These are phyloP conservation scores for Seira ritae DNA, from an alignment of 2,888 invertebrate species.

Conservation along the genomic window DNA sequence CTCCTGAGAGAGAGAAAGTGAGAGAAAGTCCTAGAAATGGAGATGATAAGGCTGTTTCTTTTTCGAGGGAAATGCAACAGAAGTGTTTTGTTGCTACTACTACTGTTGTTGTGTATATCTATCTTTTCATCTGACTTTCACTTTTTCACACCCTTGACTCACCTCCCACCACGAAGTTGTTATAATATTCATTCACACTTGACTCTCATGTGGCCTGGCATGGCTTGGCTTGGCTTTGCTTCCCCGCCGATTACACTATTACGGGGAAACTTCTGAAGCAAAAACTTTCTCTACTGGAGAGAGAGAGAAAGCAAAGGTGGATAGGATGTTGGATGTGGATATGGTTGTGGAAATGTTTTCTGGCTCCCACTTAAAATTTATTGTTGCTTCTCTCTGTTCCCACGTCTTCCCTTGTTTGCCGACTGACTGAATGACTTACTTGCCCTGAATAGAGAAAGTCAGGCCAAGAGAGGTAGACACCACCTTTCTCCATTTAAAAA, in stretches of 20 bases:
- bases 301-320: background rate
- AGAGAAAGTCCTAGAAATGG: no score
- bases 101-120: no score
- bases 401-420: constrained; percentile 40
- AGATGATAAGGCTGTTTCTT: no score
- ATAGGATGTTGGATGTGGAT: constrained; percentile 4
- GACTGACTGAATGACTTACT: constrained; percentile 62
- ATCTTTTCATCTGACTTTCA: constrained; percentile 23
- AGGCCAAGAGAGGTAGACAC: no score
- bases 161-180: constrained; percentile 33
- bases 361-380: constrained; percentile 46
- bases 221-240: background rate
- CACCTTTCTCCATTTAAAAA: constrained; percentile 1
- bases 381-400: constrained; percentile 55
- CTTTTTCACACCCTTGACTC: constrained; percentile 40
- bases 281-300: background rate
- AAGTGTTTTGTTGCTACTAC: background rate
- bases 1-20: no score
- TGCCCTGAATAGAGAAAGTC: constrained; percentile 29
- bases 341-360: background rate
- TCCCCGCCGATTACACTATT: no score
- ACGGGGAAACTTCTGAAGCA: background rate
- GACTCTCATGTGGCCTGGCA: constrained; percentile 36
- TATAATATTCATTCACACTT: constrained; percentile 51
- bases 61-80: background rate